A percentile compares a stretch with the other conserved stretches of the same genome.
Conservation (phyloP, 2,797 vertebrate species). For the Melanotaenia maccullochi region DNA sequence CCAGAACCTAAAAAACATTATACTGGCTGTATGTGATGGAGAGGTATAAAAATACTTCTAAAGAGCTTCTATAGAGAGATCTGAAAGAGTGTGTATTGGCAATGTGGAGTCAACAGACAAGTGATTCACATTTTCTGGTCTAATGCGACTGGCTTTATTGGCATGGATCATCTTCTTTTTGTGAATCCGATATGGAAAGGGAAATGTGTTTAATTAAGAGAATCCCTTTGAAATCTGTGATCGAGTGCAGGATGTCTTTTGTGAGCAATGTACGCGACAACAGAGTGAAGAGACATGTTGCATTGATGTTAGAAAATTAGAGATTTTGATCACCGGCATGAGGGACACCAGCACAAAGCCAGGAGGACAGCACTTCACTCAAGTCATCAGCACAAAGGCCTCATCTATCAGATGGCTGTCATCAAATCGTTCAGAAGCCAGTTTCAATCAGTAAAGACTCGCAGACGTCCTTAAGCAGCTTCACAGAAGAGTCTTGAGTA, state of each 20-base stretch:
- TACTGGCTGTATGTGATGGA: not conserved
- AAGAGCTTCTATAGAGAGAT: conserved; percentile 8
- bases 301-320: conserved; percentile 31
- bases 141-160: conserved; percentile 45
- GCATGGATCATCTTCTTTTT: conserved; percentile 33
- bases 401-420: conserved; percentile 10
- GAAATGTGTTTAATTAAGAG: conserved; percentile 64
- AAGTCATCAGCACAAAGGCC: conserved; percentile 15
- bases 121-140: conserved; percentile 38
- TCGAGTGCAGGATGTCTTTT: conserved; percentile 42
- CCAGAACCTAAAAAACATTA: not conserved
- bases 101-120: conserved; percentile 41
- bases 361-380: not conserved
- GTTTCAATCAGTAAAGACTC: conserved; percentile 35
- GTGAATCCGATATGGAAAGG: conserved; percentile 25
- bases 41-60: conserved; percentile 25
- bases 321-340: conserved; percentile 48
- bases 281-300: conserved; percentile 24
- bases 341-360: conserved; percentile 31
- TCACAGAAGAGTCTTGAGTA: conserved; percentile 16
- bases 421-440: conserved; percentile 1
- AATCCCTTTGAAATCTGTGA: conserved; percentile 62
- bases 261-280: conserved; percentile 28
- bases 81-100: conserved; percentile 10
- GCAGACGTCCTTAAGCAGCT: conserved; percentile 26